Base-by-base conservation (phyloP, 2,888 invertebrate species). In the Sisyra terminalis region DNA sequence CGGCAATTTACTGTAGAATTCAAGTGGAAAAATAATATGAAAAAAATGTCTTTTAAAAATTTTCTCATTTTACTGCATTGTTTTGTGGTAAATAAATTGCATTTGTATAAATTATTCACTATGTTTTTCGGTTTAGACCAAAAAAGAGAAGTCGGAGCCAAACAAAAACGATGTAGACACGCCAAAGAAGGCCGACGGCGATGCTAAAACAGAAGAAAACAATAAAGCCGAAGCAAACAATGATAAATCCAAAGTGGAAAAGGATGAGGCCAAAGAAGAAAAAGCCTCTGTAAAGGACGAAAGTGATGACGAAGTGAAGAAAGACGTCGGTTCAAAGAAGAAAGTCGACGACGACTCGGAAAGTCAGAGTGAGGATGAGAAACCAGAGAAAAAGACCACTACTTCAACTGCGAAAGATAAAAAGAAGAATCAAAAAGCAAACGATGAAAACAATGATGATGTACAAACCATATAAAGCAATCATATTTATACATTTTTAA, bases 221-320 rank as follows among this genome's bases (percentile, higher is more conserved):
- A 51, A 52, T 29, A 41, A 42, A 31, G 48, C 50, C 47, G 41
- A 43, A n/a, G 42, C 37, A 35, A 48, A 50, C 29, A 40, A 38
- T 40, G 48, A 49, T 30, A 48, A 47, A 36, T 46, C 50, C 41
- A 49, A 51, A 24, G 45, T 47, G 41, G 45, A 49, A 39, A 49
- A 50, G 41, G 45, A 49, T 37, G 48, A 50, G 11, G 52, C 55
- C 44, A 53, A 50, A 16, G 52, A 52, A 15, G 54, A 52, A 14
- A 51, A 40, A n/a, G 42, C 55, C 14, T 53, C 44, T 7, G 46
- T 40, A 10, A 50, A 58, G 39, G 51, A 56, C n/a, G 52, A 53
- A n/a, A 47, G 47, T 30, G 49, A 48, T 7, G 50, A 50, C 16
- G 53, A 50, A 13, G 49, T 50, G 18, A 49, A 52, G 8, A 51